Evolutionary conservation across 2,113 vertebrate species (phyloP).

Genomic region (Hypocryptadius cinnamomeus): DNA sequence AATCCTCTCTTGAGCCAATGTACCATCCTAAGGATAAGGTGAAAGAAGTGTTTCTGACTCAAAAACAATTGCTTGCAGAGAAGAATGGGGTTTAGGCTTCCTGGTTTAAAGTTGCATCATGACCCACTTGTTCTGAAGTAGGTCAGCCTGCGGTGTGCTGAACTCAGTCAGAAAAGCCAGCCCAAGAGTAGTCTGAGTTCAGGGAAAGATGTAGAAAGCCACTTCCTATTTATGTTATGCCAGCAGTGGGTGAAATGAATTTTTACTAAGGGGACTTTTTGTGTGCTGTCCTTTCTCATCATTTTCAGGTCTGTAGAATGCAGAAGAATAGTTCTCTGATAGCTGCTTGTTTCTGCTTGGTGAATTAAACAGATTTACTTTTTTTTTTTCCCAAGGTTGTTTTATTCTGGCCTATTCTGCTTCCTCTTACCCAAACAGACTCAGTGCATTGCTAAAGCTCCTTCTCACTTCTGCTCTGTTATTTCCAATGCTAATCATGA

Average conservation of each 20-base stretch:
- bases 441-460: neutral
- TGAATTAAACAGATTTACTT: neutral
- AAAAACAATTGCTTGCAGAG: neutral
- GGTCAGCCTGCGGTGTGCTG: constrained; percentile 63
- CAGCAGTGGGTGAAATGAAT: neutral
- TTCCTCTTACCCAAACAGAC: neutral
- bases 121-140: constrained; percentile 69
- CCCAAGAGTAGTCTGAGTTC: neutral
- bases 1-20: neutral
- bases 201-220: constrained; percentile 28
- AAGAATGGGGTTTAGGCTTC: neutral
- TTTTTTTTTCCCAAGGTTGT: neutral
- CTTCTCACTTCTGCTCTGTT: neutral
- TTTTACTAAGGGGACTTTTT: constrained; percentile 4
- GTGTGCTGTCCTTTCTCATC: neutral
- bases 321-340: neutral
- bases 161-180: constrained; percentile 47
- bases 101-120: neutral
- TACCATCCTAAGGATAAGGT: neutral
- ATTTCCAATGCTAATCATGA: neutral
- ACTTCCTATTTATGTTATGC: constrained; percentile 33
- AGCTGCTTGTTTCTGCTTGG: neutral
- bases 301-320: neutral
- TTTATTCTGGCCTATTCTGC: neutral
- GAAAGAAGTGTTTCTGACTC: neutral